These are phyloP conservation scores for Esox masquinongy DNA, from an alignment of 2,797 vertebrate species.

Conservation along the genomic window DNA sequence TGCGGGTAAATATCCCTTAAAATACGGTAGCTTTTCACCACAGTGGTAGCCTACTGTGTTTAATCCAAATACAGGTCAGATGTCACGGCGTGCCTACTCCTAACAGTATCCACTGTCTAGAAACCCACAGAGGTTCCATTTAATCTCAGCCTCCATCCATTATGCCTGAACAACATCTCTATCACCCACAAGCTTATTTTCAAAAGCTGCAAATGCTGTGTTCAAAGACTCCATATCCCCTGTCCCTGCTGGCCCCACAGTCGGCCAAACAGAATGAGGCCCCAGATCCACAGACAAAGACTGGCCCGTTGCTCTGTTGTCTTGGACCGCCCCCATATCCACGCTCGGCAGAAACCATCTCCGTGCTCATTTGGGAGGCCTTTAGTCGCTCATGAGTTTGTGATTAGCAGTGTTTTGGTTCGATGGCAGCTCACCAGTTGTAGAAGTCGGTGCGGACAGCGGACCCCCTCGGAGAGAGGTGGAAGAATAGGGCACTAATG, in stretches of 20 bases:
- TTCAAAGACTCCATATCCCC: constrained; percentile 69
- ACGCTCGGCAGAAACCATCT: constrained; percentile 60
- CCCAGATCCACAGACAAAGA: constrained; percentile 65
- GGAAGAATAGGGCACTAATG: constrained; percentile 51
- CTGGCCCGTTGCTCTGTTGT: constrained; percentile 52
- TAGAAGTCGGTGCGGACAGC: constrained; percentile 66
- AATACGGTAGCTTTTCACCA: background rate
- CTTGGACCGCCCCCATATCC: constrained; percentile 51
- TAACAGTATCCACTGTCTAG: constrained; percentile 27
- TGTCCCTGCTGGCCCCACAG: constrained; percentile 61
- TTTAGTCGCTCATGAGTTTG: constrained; percentile 66
- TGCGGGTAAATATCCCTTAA: background rate
- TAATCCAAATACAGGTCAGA: constrained; percentile 25
- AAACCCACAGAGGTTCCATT: constrained; percentile 17
- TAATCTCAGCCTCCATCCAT: constrained; percentile 45
- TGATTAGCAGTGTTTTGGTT: constrained; percentile 69
- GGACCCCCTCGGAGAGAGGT: constrained; percentile 63
- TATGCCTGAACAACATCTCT: constrained; percentile 49
- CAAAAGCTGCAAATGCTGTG: constrained; percentile 66
- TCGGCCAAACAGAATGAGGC: constrained; percentile 44
- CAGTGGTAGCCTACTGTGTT: constrained; percentile 5
- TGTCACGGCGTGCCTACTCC: constrained; percentile 18
- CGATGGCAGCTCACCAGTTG: constrained; percentile 71
- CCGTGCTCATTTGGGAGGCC: constrained; percentile 64
- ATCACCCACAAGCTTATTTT: constrained; percentile 66